Evolutionary conservation across 2,888 invertebrate species (phyloP).

Genomic region (Lampropteryx suffumata): DNA sequence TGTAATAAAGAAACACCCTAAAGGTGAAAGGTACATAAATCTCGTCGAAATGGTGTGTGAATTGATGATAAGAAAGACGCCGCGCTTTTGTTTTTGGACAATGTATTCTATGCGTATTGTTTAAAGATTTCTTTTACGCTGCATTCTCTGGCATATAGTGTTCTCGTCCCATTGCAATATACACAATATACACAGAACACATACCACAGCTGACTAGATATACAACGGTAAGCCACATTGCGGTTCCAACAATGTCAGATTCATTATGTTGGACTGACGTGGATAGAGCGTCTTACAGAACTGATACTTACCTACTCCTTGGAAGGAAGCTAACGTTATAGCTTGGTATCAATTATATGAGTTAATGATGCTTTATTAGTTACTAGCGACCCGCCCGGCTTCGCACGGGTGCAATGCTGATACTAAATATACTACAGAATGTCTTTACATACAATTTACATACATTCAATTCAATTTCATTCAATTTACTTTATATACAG

Average conservation of each 20-base stretch:
- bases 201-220: constrained; percentile 22
- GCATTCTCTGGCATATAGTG: background rate
- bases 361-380: no score
- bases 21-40: no score
- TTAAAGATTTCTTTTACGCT: constrained; percentile 7
- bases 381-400: no score
- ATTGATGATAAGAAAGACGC: background rate
- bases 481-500: no score
- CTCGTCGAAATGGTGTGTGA: no score
- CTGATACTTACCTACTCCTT: constrained; percentile 21
- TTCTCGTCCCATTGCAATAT: constrained; percentile 1
- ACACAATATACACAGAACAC: background rate
- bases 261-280: constrained; percentile 47
- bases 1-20: no score
- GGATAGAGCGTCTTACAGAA: constrained; percentile 39
- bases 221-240: constrained; percentile 41
- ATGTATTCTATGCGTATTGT: background rate
- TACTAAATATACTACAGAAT: no score
- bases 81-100: background rate
- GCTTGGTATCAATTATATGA: background rate
- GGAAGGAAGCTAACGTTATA: constrained; percentile 3
- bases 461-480: no score
- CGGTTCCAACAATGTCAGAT: constrained; percentile 43
- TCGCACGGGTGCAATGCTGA: no score
- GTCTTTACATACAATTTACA: no score